These are phyloP conservation scores for Ptychochromis oligacanthus DNA, from an alignment of 2,113 vertebrate species.

Conservation along the genomic window DNA sequence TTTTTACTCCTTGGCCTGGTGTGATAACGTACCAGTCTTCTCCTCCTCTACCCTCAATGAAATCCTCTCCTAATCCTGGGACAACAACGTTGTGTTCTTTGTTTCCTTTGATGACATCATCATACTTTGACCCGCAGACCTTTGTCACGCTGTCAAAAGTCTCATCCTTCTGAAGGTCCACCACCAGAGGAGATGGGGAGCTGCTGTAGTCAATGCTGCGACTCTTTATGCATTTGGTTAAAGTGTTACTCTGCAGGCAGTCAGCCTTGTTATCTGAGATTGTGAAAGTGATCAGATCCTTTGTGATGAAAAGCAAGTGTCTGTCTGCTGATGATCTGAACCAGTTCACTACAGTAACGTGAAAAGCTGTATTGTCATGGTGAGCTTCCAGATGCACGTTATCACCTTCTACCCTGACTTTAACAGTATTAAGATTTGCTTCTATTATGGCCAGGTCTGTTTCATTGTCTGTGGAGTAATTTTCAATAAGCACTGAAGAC, in stretches of 20 bases:
- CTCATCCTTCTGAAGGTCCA: constrained; percentile 48
- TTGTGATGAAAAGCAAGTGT: constrained; percentile 53
- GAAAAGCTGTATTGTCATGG: accelerated
- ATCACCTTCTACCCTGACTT: background rate
- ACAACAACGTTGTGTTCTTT: too few species aligned
- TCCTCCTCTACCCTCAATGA: constrained; percentile 54
- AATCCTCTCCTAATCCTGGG: constrained; percentile 53
- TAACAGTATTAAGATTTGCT: constrained; percentile 43
- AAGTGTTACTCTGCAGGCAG: constrained; percentile 7
- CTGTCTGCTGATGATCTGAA: constrained; percentile 55
- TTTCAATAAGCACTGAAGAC: constrained; percentile 37
- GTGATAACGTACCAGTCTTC: constrained; percentile 63
- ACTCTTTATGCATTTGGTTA: constrained; percentile 53
- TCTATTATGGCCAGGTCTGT: constrained; percentile 54
- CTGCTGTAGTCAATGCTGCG: constrained; percentile 60
- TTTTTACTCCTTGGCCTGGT: constrained; percentile 51
- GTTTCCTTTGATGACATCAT: too few species aligned
- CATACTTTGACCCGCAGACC: too few species aligned
- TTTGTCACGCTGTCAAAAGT: background rate
- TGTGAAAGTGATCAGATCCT: constrained; percentile 57
- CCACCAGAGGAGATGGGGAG: background rate
- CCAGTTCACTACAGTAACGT: constrained; percentile 47
- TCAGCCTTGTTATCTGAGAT: constrained; percentile 5
- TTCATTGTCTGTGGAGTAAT: constrained; percentile 44
- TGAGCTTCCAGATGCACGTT: background rate